Evolutionary conservation across 1,140 invertebrate species (phyloP), one percentile per base, ranked within the genome.

Genomic region (Drosophila murphyi): DNA sequence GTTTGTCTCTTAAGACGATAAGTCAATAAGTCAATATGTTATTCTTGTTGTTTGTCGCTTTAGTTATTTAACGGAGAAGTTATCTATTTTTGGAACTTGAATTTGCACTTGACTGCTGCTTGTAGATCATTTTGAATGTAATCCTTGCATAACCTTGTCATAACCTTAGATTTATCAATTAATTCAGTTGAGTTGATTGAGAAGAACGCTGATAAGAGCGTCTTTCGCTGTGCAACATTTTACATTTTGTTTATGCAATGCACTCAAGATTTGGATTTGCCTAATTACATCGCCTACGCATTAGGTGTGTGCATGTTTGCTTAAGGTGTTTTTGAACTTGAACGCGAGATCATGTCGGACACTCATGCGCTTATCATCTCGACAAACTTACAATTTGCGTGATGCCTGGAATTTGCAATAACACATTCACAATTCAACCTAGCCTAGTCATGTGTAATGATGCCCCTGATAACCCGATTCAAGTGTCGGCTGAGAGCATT

Each of bases 351-450:
- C 82, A 86, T 87, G 82, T 87, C 72, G 73, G 67, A 69, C 76
- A 79, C 64, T 80, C 83, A 87, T 82, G 82, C 59, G 72, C 65
- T 82, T 87, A 87, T 86, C 82, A 86, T 80, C 82, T 72, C 48
- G 74, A 55, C 29, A 29, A 41, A 70, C 62, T 34, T 37, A 35
- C 10, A 28, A 12, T 31, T 55, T 65, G 65, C 73, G 73, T 76
- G 69, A 72, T 59, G 61, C 45, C 41, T 51, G 52, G 55, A 64
- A 72, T 48, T 76, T 32, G 61, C 50, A 76, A 67, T 72, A 51
- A 41, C 45, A 61, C 62, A 41, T 62, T 57, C 28, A 7, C 34
- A 59, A 59, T 31, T 39, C 39, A 52, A 37, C 20, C 47, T 8
- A 51, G 35, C 63, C 73, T 62, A 72, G 69, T 79, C 59, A 72